Percentiles rank a stretch among this genome's conserved stretches.
phyloP scores from a whole-genome alignment of 2,797 vertebrate genomes.

The Carcharodon carcharias region DNA sequence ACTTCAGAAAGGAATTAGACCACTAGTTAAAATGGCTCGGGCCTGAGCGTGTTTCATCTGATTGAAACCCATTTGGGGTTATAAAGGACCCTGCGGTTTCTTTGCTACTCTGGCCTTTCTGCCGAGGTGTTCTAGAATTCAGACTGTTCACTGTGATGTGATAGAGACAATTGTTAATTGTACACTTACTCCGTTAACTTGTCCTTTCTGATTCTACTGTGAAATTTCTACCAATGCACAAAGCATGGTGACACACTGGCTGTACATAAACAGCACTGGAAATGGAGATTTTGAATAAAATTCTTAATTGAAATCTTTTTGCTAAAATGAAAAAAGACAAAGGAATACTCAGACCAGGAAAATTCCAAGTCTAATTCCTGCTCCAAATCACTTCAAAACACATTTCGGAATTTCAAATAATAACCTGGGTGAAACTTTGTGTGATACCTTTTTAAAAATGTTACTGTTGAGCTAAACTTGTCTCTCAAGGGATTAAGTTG shows the following conservation, averaged over 20 bases:
- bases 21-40: not conserved
- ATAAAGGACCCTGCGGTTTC: not conserved
- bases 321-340: not conserved
- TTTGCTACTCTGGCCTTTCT: not conserved
- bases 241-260: not conserved
- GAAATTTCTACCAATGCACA: not conserved
- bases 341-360: not conserved
- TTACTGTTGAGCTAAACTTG: not conserved
- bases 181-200: not conserved
- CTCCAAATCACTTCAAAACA: not conserved
- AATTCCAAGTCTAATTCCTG: not conserved
- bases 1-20: not conserved
- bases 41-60: not conserved
- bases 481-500: not conserved
- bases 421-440: not conserved
- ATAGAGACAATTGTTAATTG: not conserved
- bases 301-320: not conserved
- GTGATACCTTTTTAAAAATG: not conserved
- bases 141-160: not conserved
- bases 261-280: not conserved
- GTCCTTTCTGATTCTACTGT: not conserved
- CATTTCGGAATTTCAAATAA: too few relatives aligned
- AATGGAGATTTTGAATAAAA: conserved; percentile 26
- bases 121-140: not conserved
- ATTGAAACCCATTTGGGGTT: too few relatives aligned